phyloP scores from a whole-genome alignment of 2,113 vertebrate species.

The Thinocorus orbignyianus region DNA sequence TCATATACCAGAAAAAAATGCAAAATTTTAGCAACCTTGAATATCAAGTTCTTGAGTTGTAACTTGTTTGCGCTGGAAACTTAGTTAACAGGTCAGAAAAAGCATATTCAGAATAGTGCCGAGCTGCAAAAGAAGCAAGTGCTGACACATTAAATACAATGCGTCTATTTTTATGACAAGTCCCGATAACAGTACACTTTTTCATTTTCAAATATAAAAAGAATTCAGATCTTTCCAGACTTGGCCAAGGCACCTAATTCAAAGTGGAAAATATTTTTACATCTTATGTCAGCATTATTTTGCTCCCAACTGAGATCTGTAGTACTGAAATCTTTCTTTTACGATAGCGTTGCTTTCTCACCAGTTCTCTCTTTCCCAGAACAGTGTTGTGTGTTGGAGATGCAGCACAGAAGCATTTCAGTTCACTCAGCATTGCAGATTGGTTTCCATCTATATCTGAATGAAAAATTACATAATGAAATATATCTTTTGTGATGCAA shows the following conservation, averaged over 20 bases:
- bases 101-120: neutral
- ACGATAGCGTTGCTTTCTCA: neutral
- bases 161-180: constrained; percentile 34
- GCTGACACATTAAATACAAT: constrained; percentile 41
- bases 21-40: constrained; percentile 18
- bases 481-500: neutral
- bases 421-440: neutral
- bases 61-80: constrained; percentile 49
- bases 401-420: neutral
- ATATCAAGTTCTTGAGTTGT: constrained; percentile 44
- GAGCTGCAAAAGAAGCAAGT: neutral
- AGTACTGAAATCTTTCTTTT: neutral
- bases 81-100: constrained; percentile 28
- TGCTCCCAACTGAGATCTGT: neutral
- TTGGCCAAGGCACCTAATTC: constrained; percentile 7
- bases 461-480: neutral
- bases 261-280: constrained; percentile 28
- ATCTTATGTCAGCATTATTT: constrained; percentile 20
- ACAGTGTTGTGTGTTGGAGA: neutral
- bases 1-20: constrained; percentile 9
- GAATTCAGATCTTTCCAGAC: neutral
- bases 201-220: constrained; percentile 37
- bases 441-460: neutral
- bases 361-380: neutral
- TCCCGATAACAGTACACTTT: constrained; percentile 21